phyloP scores from a whole-genome alignment of 2,113 vertebrate species.

The Megalops atlanticus region DNA sequence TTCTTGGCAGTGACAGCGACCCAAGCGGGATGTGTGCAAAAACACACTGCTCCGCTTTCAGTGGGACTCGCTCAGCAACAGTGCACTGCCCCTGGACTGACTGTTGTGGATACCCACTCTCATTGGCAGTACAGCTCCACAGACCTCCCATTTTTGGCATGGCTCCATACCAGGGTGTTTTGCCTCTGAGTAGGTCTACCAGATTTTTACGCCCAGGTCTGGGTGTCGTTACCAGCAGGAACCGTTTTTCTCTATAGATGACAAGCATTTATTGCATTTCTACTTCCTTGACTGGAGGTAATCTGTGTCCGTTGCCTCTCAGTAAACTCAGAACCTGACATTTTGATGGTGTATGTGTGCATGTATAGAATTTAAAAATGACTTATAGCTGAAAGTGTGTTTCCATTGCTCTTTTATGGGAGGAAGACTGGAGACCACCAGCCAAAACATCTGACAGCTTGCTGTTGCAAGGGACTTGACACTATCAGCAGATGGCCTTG shows the following conservation, averaged over 20 bases:
- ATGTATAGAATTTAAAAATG: neutral
- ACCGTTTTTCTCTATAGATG: neutral
- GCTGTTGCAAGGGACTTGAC: neutral
- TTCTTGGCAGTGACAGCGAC: neutral
- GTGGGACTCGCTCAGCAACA: neutral
- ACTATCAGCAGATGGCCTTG: neutral
- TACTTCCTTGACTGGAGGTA: constrained; percentile 6
- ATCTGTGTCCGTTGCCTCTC: constrained; percentile 3
- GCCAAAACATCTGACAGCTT: neutral
- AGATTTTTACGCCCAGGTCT: neutral
- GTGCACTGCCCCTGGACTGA: neutral
- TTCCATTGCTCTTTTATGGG: neutral
- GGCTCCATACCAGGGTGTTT: neutral
- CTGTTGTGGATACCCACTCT: neutral
- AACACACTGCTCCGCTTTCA: neutral
- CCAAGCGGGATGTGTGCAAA: neutral
- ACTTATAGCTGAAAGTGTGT: neutral
- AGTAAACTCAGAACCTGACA: neutral
- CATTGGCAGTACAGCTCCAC: neutral
- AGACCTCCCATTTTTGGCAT: neutral
- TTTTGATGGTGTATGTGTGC: neutral
- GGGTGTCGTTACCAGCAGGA: neutral
- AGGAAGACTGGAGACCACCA: neutral
- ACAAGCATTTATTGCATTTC: neutral
- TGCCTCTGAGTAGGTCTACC: neutral